Evolutionary conservation across 1,140 invertebrate genomes (phyloP), one percentile per base, ranked within the genome.

Genomic region (Heterodera schachtii): DNA sequence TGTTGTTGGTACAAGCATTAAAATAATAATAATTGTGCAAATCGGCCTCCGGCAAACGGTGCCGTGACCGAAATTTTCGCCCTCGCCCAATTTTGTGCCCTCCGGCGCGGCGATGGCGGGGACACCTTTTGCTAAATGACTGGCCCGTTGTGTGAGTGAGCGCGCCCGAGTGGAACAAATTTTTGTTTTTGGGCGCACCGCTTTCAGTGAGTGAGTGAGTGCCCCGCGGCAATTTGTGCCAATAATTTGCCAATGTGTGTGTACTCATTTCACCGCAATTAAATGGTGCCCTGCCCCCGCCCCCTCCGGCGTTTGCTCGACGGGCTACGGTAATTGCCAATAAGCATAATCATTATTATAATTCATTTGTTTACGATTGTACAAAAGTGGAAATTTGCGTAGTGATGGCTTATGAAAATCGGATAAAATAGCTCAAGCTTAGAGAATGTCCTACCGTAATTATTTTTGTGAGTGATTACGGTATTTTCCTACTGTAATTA

Each of bases 21-120:
- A 31, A 31, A 31, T 31, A 31, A 70, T 70, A 78, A 78, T 78
- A 78, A 78, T 78, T 44, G 76, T 78, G 16, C 70, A 78, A 78
- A 78, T 78, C 43, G 76, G 60, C 64, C 64, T 31, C 19, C 76
- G 31, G 31, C 31, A 31, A 31, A 31, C 31, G 31, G 31, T 31
- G 31, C 31, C 43, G 31, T n/a, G 57, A 19, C 19, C 4, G 60
- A 67, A 76, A 60, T 16, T 43, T 44, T 31, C 31, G 31, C 57
- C 7, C 0, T 3, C 11, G 31, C 75, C 44, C 46, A 52, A 16
- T 70, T 67, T 16, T n/a, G 75, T 31, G 75, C 52, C 31, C 46
- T 47, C 1, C 46, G 73, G 46, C 7, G 73, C 5, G 21, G 73
- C 21, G 16, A 4, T 21, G 73, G 73, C 5, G n/a, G 9, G 41